phyloP scores from a whole-genome alignment of 2,113 vertebrate species.

The Motacilla tschutschensis region DNA sequence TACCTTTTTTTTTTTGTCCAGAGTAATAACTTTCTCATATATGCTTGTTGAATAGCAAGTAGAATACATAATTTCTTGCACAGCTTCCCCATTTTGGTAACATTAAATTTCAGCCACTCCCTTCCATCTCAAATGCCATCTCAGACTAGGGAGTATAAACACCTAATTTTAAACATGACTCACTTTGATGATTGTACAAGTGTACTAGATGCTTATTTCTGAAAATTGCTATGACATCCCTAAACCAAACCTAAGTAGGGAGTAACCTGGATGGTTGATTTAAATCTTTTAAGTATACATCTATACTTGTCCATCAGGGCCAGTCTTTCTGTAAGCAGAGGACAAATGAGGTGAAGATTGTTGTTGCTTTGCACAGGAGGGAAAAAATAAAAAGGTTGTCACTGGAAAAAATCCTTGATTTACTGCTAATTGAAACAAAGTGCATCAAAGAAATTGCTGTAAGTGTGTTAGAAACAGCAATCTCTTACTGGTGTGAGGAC shows the following conservation, averaged over 20 bases:
- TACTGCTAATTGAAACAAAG: not conserved
- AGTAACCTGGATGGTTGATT: not conserved
- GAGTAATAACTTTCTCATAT: not conserved
- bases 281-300: not conserved
- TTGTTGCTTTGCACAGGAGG: not conserved
- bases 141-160: not conserved
- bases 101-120: not conserved
- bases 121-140: not conserved
- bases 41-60: not conserved
- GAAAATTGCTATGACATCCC: not conserved
- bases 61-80: not conserved
- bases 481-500: not conserved
- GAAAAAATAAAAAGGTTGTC: not conserved
- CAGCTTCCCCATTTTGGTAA: not conserved
- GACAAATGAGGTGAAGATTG: not conserved
- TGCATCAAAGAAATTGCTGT: not conserved
- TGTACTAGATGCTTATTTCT: conserved; percentile 21
- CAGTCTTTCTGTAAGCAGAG: not conserved
- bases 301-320: not conserved
- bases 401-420: not conserved
- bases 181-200: conserved; percentile 18
- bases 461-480: not conserved
- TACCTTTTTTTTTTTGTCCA: not conserved
- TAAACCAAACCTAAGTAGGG: not conserved
- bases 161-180: conserved; percentile 17